A percentile compares a stretch with the other conserved stretches of the same genome.
Conservation (phyloP, 64 coral and sea anemone genomes). For the Astreopora myriophthalma region DNA sequence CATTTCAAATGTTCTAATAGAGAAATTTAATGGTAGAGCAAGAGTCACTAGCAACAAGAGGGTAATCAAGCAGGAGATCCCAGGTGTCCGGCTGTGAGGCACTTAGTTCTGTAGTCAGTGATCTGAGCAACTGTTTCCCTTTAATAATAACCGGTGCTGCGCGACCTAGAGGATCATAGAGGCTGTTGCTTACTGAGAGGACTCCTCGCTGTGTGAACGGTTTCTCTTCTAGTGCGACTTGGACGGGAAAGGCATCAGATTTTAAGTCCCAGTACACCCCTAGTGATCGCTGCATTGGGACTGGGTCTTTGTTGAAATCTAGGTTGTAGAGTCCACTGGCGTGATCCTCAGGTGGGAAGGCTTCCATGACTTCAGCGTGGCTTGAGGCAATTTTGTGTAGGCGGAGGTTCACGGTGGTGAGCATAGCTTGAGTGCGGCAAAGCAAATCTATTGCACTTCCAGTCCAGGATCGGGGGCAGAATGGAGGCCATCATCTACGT, state of each 20-base stretch:
- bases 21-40: slow-evolving; percentile 31
- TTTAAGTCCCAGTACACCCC: not conserved
- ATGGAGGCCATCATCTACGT: not conserved
- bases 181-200: too few relatives aligned
- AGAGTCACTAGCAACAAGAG: slow-evolving; percentile 55
- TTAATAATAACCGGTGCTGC: too few relatives aligned
- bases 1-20: slow-evolving; percentile 30
- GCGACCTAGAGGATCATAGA: too few relatives aligned
- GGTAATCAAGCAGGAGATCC: too few relatives aligned
- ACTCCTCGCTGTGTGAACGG: not conserved
- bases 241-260: not conserved
- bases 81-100: too few relatives aligned
- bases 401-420: not conserved
- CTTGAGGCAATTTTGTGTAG: not conserved
- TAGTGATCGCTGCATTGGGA: not conserved
- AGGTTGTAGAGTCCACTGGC: not conserved
- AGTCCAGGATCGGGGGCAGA: not conserved
- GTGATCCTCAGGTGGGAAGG: too few relatives aligned
- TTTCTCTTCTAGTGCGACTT: not conserved
- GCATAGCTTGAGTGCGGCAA: not conserved
- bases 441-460: not conserved
- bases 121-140: too few relatives aligned
- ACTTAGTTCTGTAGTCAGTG: too few relatives aligned
- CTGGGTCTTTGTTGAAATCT: not conserved
- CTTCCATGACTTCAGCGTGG: too few relatives aligned